Percentiles rank a stretch among this genome's conserved stretches.
phyloP scores from a whole-genome alignment of 2,113 vertebrate species.

The Anguilla rostrata region DNA sequence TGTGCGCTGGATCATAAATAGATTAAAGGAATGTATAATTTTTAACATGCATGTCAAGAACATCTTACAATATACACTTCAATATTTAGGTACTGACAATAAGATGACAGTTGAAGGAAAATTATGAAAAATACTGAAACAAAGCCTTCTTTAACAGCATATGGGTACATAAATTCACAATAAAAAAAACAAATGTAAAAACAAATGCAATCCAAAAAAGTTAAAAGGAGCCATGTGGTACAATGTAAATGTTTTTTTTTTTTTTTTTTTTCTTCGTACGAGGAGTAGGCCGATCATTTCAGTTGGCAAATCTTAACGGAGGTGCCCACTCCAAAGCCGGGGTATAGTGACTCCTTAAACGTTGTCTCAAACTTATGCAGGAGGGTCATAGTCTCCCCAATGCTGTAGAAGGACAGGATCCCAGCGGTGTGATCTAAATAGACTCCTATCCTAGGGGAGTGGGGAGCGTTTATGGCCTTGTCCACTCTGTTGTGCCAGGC shows the following conservation, averaged over 20 bases:
- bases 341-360: slow-evolving; percentile 78
- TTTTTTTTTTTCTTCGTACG: not conserved
- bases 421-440: slow-evolving; percentile 80
- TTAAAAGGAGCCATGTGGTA: not conserved
- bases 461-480: slow-evolving; percentile 63
- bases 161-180: not conserved
- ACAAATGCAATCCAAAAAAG: not conserved
- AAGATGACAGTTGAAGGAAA: not conserved
- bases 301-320: slow-evolving; percentile 75
- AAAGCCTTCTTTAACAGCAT: not conserved
- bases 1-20: not conserved
- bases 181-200: not conserved
- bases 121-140: slow-evolving; percentile 1
- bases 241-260: not conserved
- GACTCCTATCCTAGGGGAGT: slow-evolving; percentile 79
- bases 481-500: slow-evolving; percentile 84
- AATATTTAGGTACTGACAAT: not conserved
- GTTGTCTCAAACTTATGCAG: slow-evolving; percentile 80
- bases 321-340: slow-evolving; percentile 86
- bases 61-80: no score
- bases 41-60: not conserved
- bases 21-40: not conserved
- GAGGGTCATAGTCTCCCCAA: slow-evolving; percentile 67
- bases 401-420: slow-evolving; percentile 82
- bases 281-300: slow-evolving; percentile 55